These are phyloP conservation scores for Cydia pomonella DNA, from an alignment of 1,140 invertebrate genomes.

Conservation along the genomic window DNA sequence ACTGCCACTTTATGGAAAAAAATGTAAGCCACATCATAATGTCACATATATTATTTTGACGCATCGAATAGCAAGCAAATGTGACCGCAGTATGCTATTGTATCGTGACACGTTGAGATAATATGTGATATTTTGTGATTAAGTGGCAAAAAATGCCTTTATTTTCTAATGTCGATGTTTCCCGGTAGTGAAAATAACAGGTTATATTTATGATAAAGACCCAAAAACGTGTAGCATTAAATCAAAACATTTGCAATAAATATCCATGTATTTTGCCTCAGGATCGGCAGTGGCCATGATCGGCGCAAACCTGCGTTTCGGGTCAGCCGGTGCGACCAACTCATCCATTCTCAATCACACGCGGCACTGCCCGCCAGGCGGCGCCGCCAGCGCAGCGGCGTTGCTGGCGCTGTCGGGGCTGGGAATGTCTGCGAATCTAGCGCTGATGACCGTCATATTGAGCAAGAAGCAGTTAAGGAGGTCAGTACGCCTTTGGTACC, in stretches of 20 bases:
- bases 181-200: too few species aligned
- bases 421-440: constrained; percentile 91
- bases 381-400: constrained; percentile 89
- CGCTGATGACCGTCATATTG: constrained; percentile 90
- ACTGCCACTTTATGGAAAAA: too few species aligned
- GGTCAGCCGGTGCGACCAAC: constrained; percentile 84
- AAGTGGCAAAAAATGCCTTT: too few species aligned
- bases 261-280: constrained; percentile 44
- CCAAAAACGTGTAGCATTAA: too few species aligned
- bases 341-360: constrained; percentile 85
- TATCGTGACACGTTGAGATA: too few species aligned
- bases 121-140: too few species aligned
- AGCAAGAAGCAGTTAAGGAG: constrained; percentile 87
- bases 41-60: too few species aligned
- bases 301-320: constrained; percentile 87
- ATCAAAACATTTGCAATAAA: background rate
- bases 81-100: too few species aligned
- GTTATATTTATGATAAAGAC: too few species aligned
- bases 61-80: too few species aligned
- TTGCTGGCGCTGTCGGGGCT: constrained; percentile 89
- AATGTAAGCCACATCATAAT: too few species aligned
- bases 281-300: constrained; percentile 88
- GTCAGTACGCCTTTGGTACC: constrained; percentile 70
- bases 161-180: too few species aligned
- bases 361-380: constrained; percentile 89